Conservation (phyloP, 1,140 invertebrate genomes). For the Tetramorium alpestre region DNA sequence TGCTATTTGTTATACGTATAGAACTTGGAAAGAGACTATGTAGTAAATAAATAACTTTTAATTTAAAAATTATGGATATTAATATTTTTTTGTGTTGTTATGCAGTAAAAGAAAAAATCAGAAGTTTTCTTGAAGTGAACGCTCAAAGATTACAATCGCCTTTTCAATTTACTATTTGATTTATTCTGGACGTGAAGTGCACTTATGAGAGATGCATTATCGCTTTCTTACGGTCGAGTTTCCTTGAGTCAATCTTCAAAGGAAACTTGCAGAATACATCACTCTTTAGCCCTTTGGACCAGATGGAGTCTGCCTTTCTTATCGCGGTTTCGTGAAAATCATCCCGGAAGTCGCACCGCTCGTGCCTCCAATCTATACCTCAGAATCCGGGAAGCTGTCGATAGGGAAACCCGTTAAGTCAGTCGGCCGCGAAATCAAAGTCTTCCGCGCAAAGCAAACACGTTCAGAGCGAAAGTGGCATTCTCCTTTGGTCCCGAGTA, state of each 20-base stretch:
- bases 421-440: constrained; percentile 23
- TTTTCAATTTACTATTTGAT: constrained; percentile 1
- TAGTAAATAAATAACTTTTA: neutral
- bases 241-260: neutral
- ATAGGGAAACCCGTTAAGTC: constrained; percentile 50
- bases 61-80: neutral
- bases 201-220: neutral
- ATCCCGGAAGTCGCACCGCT: constrained; percentile 51
- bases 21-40: neutral
- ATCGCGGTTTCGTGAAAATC: constrained; percentile 63
- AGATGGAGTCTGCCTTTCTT: constrained; percentile 22
- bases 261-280: neutral
- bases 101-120: neutral
- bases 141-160: neutral
- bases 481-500: neutral
- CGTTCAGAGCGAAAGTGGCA: neutral
- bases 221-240: neutral
- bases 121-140: neutral
- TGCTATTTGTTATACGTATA: neutral
- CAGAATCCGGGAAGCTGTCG: constrained; percentile 68
- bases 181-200: neutral
- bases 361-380: constrained; percentile 41
- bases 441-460: neutral
- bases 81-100: neutral
- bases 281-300: constrained; percentile 26